phyloP scores from a whole-genome alignment of 2,888 invertebrate genomes.

The Sthenelais limicola region DNA sequence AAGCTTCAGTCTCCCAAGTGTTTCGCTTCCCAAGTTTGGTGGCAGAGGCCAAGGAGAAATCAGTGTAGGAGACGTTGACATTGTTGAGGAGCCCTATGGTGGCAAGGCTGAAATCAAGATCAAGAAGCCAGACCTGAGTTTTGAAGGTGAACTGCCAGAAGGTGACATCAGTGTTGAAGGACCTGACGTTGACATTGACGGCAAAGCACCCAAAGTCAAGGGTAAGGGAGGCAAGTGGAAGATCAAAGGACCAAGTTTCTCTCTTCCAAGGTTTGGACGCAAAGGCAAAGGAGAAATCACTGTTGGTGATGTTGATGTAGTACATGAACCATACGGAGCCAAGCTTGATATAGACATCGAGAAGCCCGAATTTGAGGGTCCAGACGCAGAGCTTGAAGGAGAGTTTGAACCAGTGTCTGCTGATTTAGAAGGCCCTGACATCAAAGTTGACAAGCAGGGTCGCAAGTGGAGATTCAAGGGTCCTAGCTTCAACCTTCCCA shows the following conservation, averaged over 20 bases:
- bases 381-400: conserved; percentile 18
- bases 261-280: neutral
- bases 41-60: conserved; percentile 27
- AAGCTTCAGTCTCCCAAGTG: conserved; percentile 12
- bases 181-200: conserved; percentile 11
- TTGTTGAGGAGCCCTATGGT: conserved; percentile 22
- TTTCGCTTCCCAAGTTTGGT: conserved; percentile 14
- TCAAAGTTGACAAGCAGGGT: conserved; percentile 6
- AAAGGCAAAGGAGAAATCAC: conserved; percentile 20
- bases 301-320: conserved; percentile 36
- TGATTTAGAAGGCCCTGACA: conserved; percentile 20
- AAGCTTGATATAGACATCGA: conserved; percentile 15
- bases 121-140: conserved; percentile 3
- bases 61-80: conserved; percentile 31
- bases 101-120: neutral
- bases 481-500: conserved; percentile 25
- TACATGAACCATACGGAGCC: conserved; percentile 30
- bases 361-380: conserved; percentile 4
- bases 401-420: neutral
- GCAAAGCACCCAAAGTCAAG: conserved; percentile 2
- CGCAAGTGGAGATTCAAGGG: conserved; percentile 20
- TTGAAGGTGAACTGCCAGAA: conserved; percentile 22
- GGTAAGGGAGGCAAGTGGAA: conserved; percentile 11
- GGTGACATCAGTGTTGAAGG: conserved; percentile 10
- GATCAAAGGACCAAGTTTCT: conserved; percentile 23